Conservation (phyloP, 2,113 vertebrate species). For the Stegostoma tigrinum region DNA sequence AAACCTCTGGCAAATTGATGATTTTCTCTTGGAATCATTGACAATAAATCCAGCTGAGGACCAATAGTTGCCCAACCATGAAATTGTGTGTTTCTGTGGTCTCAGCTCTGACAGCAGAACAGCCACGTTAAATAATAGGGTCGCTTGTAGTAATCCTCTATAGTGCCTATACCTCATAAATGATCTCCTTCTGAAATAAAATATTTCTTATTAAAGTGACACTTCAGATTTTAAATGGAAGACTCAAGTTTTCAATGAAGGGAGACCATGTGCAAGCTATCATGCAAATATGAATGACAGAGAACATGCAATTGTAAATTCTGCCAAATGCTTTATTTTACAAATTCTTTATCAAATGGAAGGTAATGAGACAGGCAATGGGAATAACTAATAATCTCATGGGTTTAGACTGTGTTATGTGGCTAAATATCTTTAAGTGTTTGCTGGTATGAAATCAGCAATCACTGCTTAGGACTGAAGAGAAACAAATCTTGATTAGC, state of each 20-base stretch:
- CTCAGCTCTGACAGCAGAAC: slow-evolving; percentile 62
- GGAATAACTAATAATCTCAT: background rate
- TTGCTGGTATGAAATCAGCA: background rate
- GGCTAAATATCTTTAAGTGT: background rate
- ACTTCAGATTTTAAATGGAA: background rate
- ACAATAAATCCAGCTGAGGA: slow-evolving; percentile 65
- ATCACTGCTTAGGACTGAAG: background rate
- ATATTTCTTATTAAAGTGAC: background rate
- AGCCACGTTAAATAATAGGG: slow-evolving; percentile 58
- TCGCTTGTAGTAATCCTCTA: slow-evolving; percentile 48
- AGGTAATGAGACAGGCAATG: background rate
- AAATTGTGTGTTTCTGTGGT: slow-evolving; percentile 72
- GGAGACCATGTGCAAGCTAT: background rate
- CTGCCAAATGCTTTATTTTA: background rate
- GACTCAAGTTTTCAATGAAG: background rate
- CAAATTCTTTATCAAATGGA: background rate
- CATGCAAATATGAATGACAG: background rate
- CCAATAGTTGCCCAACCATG: slow-evolving; percentile 58
- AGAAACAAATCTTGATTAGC: background rate
- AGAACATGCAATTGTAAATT: background rate
- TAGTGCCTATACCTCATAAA: background rate
- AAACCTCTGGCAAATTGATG: slow-evolving; percentile 47
- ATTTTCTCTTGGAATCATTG: slow-evolving; percentile 49
- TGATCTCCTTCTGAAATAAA: background rate
- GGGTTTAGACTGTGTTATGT: background rate